Conservation (phyloP, 2,113 vertebrate genomes). For the Scomber scombrus region DNA sequence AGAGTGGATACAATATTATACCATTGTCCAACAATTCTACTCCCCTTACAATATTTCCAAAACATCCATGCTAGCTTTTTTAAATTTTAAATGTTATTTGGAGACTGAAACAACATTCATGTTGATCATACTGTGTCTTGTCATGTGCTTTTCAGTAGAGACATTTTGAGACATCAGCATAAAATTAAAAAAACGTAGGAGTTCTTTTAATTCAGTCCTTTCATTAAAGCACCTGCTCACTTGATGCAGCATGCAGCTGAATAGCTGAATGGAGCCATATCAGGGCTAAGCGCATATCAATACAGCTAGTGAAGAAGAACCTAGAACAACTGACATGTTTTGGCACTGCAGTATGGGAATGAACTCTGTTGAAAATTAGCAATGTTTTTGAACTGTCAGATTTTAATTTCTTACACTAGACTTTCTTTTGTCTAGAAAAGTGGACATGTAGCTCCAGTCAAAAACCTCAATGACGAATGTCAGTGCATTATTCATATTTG, state of each 20-base stretch:
- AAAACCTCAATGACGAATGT: conserved; percentile 68
- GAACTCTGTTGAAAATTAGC: neutral
- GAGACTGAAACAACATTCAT: neutral
- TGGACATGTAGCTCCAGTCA: conserved; percentile 60
- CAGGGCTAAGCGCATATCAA: conserved; percentile 3
- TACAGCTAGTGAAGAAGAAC: neutral
- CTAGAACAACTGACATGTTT: conserved; percentile 2
- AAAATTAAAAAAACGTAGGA: conserved; percentile 1
- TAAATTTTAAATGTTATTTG: conserved; percentile 16
- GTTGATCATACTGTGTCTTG: neutral
- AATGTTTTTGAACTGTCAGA: conserved; percentile 3
- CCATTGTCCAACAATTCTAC: neutral
- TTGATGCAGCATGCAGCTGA: conserved; percentile 28
- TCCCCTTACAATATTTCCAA: neutral
- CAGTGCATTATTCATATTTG: conserved; percentile 71
- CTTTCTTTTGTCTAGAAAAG: conserved; percentile 24
- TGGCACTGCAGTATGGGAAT: neutral
- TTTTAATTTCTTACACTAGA: conserved; percentile 10
- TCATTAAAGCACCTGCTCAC: conserved; percentile 40
- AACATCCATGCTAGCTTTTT: neutral
- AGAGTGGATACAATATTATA: neutral
- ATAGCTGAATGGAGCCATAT: conserved; percentile 27
- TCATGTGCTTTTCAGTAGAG: conserved; percentile 9
- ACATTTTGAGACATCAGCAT: neutral
- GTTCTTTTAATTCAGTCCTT: conserved; percentile 38